A percentile compares a stretch with the other conserved stretches of the same genome.
Evolutionary conservation across 2,888 invertebrate genomes (phyloP).

Genomic region (Drosophila nigritarsus): DNA sequence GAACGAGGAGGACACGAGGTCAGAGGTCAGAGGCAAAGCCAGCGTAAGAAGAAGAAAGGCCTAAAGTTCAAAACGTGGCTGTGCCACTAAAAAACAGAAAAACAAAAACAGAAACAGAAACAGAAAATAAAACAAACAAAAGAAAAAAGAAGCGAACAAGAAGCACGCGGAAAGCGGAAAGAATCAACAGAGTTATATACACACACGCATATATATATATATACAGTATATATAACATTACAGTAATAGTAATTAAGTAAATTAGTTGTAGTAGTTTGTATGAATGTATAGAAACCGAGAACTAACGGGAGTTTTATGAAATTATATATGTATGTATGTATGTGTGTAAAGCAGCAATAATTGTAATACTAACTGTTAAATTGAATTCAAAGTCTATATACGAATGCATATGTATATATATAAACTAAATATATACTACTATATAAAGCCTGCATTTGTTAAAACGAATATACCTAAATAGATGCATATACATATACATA

Average conservation of each 20-base stretch:
- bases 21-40: conserved; percentile 17
- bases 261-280: conserved; percentile 35
- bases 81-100: conserved; percentile 64
- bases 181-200: conserved; percentile 45
- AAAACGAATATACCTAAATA: conserved; percentile 50
- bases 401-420: conserved; percentile 7
- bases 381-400: conserved; percentile 31
- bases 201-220: background rate
- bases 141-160: conserved; percentile 15
- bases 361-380: conserved; percentile 34
- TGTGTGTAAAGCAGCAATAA: conserved; percentile 32
- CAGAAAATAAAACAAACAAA: conserved; percentile 13
- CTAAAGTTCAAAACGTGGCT: conserved; percentile 79
- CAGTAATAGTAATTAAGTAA: conserved; percentile 25
- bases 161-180: conserved; percentile 5
- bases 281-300: conserved; percentile 27
- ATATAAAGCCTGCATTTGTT: conserved; percentile 64
- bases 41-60: conserved; percentile 52
- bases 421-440: conserved; percentile 31
- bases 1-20: conserved; percentile 36
- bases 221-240: conserved; percentile 12
- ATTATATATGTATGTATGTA: conserved; percentile 24
- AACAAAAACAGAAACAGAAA: conserved; percentile 13
- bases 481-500: conserved; percentile 3
- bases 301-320: conserved; percentile 33